phyloP scores from a whole-genome alignment of 2,888 invertebrate genomes.

The Teleogryllus oceanicus region DNA sequence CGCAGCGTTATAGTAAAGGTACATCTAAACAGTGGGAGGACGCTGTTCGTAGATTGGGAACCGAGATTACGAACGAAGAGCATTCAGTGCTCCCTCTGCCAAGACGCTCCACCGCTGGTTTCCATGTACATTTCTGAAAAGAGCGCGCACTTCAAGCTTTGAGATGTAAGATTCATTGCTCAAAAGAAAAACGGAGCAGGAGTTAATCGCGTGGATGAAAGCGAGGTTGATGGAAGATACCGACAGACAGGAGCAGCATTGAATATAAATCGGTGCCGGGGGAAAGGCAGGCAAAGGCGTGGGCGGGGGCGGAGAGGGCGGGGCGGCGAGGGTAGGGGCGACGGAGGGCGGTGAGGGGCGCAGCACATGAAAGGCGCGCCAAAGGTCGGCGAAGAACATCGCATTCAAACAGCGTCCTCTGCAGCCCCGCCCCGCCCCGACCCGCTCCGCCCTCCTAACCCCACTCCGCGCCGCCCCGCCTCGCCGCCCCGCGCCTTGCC shows the following conservation, averaged over 20 bases:
- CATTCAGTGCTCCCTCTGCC: background rate
- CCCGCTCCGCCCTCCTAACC: background rate
- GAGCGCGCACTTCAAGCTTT: conserved; percentile 5
- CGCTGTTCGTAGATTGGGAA: too few species aligned
- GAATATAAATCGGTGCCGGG: conserved; percentile 1
- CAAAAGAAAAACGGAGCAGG: conserved; percentile 6
- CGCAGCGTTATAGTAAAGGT: too few species aligned
- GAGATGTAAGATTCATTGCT: background rate
- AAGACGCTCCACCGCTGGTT: background rate
- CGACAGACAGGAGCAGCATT: conserved; percentile 7
- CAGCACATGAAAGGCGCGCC: background rate
- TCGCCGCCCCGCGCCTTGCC: background rate
- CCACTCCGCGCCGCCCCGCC: too few species aligned
- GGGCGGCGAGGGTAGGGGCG: background rate
- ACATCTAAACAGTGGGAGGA: too few species aligned
- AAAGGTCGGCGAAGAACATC: conserved; percentile 1
- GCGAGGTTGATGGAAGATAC: background rate
- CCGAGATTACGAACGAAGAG: background rate
- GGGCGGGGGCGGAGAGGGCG: background rate
- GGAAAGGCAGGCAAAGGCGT: background rate
- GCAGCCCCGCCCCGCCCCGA: background rate
- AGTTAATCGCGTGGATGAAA: background rate
- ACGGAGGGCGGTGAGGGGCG: background rate
- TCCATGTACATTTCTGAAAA: conserved; percentile 8
- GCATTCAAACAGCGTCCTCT: conserved; percentile 7